Evolutionary conservation across 2,888 invertebrate genomes (phyloP), one percentile per base, ranked within the genome.

Genomic region (Mesorhabditis belari): DNA sequence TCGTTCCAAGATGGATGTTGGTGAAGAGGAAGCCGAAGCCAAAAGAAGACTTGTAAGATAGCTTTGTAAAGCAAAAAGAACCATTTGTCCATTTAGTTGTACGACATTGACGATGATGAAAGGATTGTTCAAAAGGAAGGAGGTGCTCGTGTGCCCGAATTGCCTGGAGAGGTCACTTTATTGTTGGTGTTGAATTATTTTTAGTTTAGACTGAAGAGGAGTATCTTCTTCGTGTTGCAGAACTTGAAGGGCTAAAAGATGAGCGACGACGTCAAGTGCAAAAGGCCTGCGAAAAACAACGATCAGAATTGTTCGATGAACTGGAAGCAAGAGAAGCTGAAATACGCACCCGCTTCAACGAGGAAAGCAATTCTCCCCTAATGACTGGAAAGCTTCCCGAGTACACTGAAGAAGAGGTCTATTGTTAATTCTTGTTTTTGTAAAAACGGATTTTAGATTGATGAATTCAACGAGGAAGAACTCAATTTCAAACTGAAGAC

Each of bases 401-500:
- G 17, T 26, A 25, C 55, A 55, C 17, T 26, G 26, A 23, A 9
- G 55, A 55, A 55, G 55, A 55, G 55, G 27, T 55, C 6, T 9
- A 6, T 27, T 23, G 12, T 17, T 23, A 9, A 19, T 6, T 12
- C 55, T 9, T 9, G 12, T 17, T 9, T n/a, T 51, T 17, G 9
- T 51, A 17, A 17, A 21, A 51, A n/a, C 21, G n/a, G n/a, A n/a
- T 51, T 17, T 17, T 2, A 51, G 51, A 9, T 17, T 9, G 19
- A 17, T 9, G 19, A 1, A 51, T 55, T 61, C 52, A 61, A 57
- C 28, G 57, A 58, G 4, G 63, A 57, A 2, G 54, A 58, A 12
- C 44, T 61, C 23, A 53, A 58, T 23, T 61, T 61, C 54, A 50
- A 44, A 19, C 17, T 63, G 5, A 44, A 57, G 29, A 27, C 25